Evolutionary conservation across 2,888 invertebrate species (phyloP).

Genomic region (Eretmocerus hayati): DNA sequence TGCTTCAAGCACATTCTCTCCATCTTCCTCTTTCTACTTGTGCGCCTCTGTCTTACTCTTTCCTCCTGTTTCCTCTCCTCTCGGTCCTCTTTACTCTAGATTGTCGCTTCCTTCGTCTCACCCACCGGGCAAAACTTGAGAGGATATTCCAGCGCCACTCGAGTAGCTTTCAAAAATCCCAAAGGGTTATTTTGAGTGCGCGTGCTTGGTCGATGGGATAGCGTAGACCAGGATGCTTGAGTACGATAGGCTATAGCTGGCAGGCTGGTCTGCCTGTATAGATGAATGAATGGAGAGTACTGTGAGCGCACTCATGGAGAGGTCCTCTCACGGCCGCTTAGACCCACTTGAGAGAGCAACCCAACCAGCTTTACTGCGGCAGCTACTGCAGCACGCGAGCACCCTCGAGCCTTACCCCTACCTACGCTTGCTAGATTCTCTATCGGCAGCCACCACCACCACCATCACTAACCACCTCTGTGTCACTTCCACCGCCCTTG

Average conservation of each 20-base stretch:
- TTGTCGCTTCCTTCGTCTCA: background rate
- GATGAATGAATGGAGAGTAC: constrained; percentile 42
- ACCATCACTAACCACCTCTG: too few relatives aligned
- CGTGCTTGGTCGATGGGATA: constrained; percentile 1
- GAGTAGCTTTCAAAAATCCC: too few relatives aligned
- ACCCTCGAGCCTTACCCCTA: too few relatives aligned
- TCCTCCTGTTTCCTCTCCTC: background rate
- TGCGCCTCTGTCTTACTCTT: background rate
- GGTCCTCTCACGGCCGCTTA: constrained; percentile 48
- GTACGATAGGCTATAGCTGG: constrained; percentile 20
- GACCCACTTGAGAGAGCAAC: constrained; percentile 47
- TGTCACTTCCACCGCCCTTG: too few relatives aligned
- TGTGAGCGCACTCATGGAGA: constrained; percentile 47
- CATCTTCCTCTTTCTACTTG: background rate
- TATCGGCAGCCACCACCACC: too few relatives aligned
- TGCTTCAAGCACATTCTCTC: background rate
- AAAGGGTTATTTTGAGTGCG: constrained; percentile 15
- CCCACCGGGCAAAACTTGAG: background rate
- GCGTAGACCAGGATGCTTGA: background rate
- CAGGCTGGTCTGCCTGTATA: constrained; percentile 25
- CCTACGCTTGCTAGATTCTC: too few relatives aligned
- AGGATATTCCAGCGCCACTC: constrained; percentile 3
- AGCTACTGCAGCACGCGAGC: too few relatives aligned
- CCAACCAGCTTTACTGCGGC: too few relatives aligned
- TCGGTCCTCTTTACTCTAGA: background rate